Percentiles rank a stretch among this genome's conserved stretches.
These are phyloP conservation scores for Ormyrus pomaceus DNA, from an alignment of 2,888 invertebrate species.

Conservation along the genomic window DNA sequence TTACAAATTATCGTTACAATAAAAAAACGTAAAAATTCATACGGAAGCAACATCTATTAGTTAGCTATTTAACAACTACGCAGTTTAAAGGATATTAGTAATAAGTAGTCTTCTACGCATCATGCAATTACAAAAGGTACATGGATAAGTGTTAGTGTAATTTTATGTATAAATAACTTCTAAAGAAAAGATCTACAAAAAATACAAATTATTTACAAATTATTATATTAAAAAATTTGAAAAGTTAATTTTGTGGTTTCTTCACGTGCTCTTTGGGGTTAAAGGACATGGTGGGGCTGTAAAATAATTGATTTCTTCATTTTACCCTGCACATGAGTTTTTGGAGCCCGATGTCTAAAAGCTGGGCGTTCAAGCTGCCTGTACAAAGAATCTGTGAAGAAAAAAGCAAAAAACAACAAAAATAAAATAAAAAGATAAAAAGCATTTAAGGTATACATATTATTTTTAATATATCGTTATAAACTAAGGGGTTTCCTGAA, in stretches of 20 bases:
- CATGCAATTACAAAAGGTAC: too few relatives aligned
- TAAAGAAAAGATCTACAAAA: slow-evolving; percentile 23
- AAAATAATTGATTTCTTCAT: slow-evolving; percentile 44
- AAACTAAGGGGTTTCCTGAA: neutral
- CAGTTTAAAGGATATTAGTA: neutral
- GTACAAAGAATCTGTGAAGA: slow-evolving; percentile 77
- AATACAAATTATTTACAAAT: slow-evolving; percentile 52
- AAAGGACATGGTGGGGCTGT: slow-evolving; percentile 41
- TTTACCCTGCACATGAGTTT: slow-evolving; percentile 79
- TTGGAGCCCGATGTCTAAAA: slow-evolving; percentile 76
- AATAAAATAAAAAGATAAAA: slow-evolving; percentile 18
- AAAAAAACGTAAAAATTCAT: neutral
- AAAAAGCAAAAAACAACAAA: slow-evolving; percentile 58
- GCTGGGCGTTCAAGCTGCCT: slow-evolving; percentile 76
- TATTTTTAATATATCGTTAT: neutral
- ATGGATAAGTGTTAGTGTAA: too few relatives aligned
- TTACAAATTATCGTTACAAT: neutral
- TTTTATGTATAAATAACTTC: neutral
- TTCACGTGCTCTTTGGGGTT: slow-evolving; percentile 27
- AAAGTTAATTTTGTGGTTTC: slow-evolving; percentile 6
- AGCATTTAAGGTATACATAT: neutral
- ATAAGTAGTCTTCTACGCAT: too few relatives aligned
- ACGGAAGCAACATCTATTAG: slow-evolving; percentile 23
- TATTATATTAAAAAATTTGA: too few relatives aligned
- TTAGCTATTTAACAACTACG: slow-evolving; percentile 1